Base-by-base conservation (phyloP, 1,140 invertebrate genomes). In the Euwallacea similis region DNA sequence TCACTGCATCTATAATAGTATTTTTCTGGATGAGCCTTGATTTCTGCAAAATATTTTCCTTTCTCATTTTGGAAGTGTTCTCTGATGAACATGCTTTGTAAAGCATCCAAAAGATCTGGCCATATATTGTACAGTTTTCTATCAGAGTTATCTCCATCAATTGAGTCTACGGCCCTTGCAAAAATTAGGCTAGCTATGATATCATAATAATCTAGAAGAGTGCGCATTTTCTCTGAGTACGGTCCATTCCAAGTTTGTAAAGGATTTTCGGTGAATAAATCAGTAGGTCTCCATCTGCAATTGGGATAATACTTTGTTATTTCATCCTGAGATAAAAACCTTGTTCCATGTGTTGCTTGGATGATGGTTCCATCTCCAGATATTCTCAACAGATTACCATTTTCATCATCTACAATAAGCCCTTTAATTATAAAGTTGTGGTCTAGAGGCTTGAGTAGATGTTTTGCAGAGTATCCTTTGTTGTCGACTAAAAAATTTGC, bases 151-250 rank as follows among this genome's bases (percentile, higher is more conserved):
- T 84, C 77, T 76, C 87, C 82, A 78, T 93, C 91, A 7, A 90
- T 73, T 2, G 85, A 81, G 79, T 94, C 91, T 42, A 94, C 86
- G n/a, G 87, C 83, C 78, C 88, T 85, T 1, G 90, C 90, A 82
- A 90, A 92, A 4, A 87, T 83, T n/a, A 93, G 74, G 9, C 86
- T 84, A 10, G 85, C 83, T 0, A 89, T 86, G 76, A 89, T 87
- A 79, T 93, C 92, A 82, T 93, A 94, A 78, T 90, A 93, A 79
- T 93, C 92, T 16, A 92, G 82, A 56, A 92, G 82, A 42, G 88
- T 85, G 56, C 90, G 83, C 76, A 92, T 87, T 78, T 87, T 83
- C 64, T 84, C 74, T 0, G 87, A 83, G 41, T 87, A 76, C 0
- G 85, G 85, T 2, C 87, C 88, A 75, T 88, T 87, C 88, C 88